Conservation (phyloP, 2,113 vertebrate genomes). For the Solenodon paradoxus region DNA sequence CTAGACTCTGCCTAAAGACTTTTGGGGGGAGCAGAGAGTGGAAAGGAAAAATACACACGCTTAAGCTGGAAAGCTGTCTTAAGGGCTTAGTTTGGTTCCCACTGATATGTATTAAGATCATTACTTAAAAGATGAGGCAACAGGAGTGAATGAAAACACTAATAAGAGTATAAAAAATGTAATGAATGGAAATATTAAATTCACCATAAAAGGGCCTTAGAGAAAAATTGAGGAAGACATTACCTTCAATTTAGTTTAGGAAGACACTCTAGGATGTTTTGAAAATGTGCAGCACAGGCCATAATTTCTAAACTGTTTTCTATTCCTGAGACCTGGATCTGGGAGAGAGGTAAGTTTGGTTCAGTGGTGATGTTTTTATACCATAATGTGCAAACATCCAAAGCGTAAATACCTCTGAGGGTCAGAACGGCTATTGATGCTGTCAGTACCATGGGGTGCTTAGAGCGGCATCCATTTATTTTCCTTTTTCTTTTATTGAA, state of each 20-base stretch:
- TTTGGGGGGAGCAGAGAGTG: background rate
- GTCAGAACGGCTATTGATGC: background rate
- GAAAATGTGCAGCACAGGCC: background rate
- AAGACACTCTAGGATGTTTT: background rate
- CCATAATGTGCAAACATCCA: fast-evolving
- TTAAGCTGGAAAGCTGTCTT: background rate
- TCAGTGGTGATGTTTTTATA: background rate
- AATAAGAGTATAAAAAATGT: too few species aligned
- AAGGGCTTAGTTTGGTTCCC: background rate
- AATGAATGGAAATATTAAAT: background rate
- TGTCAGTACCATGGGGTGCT: background rate
- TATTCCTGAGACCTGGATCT: background rate
- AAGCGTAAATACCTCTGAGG: background rate
- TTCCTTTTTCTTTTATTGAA: too few species aligned
- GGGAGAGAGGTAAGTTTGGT: background rate
- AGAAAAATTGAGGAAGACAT: background rate
- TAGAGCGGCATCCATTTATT: background rate
- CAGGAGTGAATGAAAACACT: background rate
- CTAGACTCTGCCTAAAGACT: background rate
- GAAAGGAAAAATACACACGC: background rate
- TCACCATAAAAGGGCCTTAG: background rate
- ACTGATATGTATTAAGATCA: background rate
- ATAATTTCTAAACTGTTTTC: background rate
- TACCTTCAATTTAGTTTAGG: background rate
- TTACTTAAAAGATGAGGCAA: background rate